These are phyloP conservation scores for Plutella xylostella DNA, from an alignment of 2,888 invertebrate genomes.

Conservation along the genomic window DNA sequence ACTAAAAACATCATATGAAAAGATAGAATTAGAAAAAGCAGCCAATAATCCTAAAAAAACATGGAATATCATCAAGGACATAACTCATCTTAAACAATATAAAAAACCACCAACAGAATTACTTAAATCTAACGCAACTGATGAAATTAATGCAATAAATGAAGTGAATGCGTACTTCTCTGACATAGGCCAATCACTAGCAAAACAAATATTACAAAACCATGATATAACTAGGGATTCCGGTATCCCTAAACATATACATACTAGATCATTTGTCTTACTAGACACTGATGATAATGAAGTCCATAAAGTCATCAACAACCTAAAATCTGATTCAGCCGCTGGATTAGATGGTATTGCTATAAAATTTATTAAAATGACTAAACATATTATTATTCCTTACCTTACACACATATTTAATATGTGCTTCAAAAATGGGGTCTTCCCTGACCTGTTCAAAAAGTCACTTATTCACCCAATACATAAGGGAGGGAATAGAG, in stretches of 20 bases:
- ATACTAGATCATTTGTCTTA: neutral
- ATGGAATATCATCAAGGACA: neutral
- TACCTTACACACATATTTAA: neutral
- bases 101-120: too few species aligned
- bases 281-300: neutral
- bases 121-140: too few species aligned
- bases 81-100: neutral
- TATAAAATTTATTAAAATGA: neutral
- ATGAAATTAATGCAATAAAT: too few species aligned
- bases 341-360: neutral
- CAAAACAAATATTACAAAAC: too few species aligned
- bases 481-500: conserved; percentile 1
- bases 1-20: neutral
- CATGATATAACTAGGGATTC: too few species aligned
- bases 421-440: neutral
- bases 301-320: neutral
- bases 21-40: neutral
- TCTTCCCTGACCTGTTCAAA: neutral
- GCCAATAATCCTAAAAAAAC: neutral
- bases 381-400: neutral
- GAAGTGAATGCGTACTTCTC: too few species aligned
- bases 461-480: neutral
- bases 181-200: too few species aligned
- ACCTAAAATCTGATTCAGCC: conserved; percentile 1
- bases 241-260: too few species aligned